These are phyloP conservation scores for Littorina saxatilis DNA, from an alignment of 1,140 invertebrate species.

Conservation along the genomic window DNA sequence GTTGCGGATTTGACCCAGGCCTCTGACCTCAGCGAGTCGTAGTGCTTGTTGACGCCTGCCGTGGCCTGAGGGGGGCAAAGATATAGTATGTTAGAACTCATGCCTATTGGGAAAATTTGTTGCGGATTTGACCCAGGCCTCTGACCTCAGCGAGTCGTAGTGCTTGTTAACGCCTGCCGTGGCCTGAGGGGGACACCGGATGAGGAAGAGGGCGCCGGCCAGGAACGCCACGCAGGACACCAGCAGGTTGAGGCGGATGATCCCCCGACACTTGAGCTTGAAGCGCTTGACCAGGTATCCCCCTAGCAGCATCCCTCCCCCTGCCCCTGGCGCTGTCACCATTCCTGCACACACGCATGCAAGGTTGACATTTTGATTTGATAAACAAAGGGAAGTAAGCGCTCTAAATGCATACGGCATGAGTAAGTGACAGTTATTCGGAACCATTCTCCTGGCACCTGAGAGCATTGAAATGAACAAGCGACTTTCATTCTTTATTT, in stretches of 20 bases:
- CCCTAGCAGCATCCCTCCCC: slow-evolving; percentile 62
- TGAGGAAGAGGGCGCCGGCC: slow-evolving; percentile 82
- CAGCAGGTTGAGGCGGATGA: slow-evolving; percentile 53
- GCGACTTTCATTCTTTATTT: too few species aligned
- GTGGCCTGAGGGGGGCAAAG: slow-evolving; percentile 77
- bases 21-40: too few species aligned
- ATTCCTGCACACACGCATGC: slow-evolving; percentile 43
- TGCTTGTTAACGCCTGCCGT: neutral
- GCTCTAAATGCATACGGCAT: too few species aligned
- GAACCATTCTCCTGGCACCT: too few species aligned
- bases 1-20: too few species aligned
- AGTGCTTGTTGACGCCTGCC: slow-evolving; percentile 83
- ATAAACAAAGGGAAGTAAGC: too few species aligned
- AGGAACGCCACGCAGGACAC: slow-evolving; percentile 79
- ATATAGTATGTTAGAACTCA: too few species aligned
- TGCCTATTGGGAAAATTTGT: too few species aligned
- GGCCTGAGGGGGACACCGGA: slow-evolving; percentile 80
- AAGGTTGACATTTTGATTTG: neutral
- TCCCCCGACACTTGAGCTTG: slow-evolving; percentile 53
- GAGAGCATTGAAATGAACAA: too few species aligned
- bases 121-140: too few species aligned
- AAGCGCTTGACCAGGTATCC: slow-evolving; percentile 56
- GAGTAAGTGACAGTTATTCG: too few species aligned
- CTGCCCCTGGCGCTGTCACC: slow-evolving; percentile 59
- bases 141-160: neutral